Base-by-base conservation (phyloP, 2,113 vertebrate genomes). In the Colistium nudipinnis region DNA sequence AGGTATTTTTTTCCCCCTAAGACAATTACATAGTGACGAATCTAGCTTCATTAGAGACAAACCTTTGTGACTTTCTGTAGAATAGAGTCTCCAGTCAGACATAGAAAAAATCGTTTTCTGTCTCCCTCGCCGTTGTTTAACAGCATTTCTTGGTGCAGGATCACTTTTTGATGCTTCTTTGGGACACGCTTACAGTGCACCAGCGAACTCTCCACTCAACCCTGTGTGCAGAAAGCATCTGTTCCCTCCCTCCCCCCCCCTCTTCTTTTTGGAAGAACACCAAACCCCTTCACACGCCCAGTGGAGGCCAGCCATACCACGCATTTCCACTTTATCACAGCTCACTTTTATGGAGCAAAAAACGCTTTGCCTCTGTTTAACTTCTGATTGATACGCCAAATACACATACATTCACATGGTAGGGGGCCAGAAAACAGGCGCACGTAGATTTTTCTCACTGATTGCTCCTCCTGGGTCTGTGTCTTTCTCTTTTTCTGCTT, bases 231-330 rank as follows among this genome's bases (percentile, higher is more conserved):
- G 71, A 64, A 43, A 44, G 64, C 53, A 71, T 82, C 69, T 68
- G 69, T 39, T 61, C 52, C 61, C 60, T 61, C 24, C 25, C 51
- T 31, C 73, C 51, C 60, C 52, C 61, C 60, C 63, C 24, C 25
- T 54, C 35, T 70, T 54, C 60, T 68, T 1, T 73, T 77, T 84
- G 76, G 35, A 82, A 56, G 48, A 62, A 24, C 62, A 44, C 78
- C 72, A 70, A 70, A 70, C 39, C 69, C 49, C 76, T 59, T 75
- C 67, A 78, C 77, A 84, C 81, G n/a, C 81, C 81, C 85, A 70
- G 49, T 52, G 68, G 77, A 83, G 59, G 75, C 73, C 76, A 53
- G 59, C 65, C 85, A 70, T 80, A 49, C 74, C 75, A 61, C 19
- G 53, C 82, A 82, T 87, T 81, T 80, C 54, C 71, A 77, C 45